Base-by-base conservation (phyloP, 2,797 vertebrate genomes). In the Zalophus californianus region DNA sequence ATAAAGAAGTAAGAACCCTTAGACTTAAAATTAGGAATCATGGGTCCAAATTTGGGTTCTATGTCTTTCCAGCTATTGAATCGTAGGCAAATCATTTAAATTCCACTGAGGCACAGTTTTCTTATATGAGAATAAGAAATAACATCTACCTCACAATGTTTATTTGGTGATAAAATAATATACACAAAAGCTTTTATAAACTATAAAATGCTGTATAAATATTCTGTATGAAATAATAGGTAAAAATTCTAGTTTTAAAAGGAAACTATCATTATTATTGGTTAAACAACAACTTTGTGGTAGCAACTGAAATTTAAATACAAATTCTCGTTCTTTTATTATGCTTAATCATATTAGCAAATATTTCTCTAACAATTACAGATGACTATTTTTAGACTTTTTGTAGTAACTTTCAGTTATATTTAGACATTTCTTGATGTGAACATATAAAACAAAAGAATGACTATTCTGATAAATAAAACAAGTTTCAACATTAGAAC, bases 281-380 rank as follows among this genome's bases (percentile, higher is more conserved):
- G 50, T 58, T 60, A 85, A 25, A 82, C 20, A 95, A 90, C 21
- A 92, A 70, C 44, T 85, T 77, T 41, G 32, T 58, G 12, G 41
- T 73, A 94, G 90, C 86, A 96, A 94, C 2, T 94, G 14, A 96
- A 78, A 23, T 73, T 77, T 84, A 97, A 90, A 72, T 68, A 85
- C 7, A 96, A 66, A 89, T 78, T 82, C 79, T 82, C 18, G 79
- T 82, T 62, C 96, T 91, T 83, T 94, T 70, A 84, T 90, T 58
- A 84, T 44, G 6, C 6, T 95, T 78, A 68, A 79, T 41, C 60
- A 89, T 92, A 88, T 56, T 44, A 88, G 72, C 23, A 86, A 88
- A 44, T 75, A 91, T 27, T 91, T 83, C 15, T 73, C 94, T 91
- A 86, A 93, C 29, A 75, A 75, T 89, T 54, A 92, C 15, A 86